These are phyloP conservation scores for Aradophagus sp. DNA, from an alignment of 1,140 invertebrate genomes.

Conservation along the genomic window DNA sequence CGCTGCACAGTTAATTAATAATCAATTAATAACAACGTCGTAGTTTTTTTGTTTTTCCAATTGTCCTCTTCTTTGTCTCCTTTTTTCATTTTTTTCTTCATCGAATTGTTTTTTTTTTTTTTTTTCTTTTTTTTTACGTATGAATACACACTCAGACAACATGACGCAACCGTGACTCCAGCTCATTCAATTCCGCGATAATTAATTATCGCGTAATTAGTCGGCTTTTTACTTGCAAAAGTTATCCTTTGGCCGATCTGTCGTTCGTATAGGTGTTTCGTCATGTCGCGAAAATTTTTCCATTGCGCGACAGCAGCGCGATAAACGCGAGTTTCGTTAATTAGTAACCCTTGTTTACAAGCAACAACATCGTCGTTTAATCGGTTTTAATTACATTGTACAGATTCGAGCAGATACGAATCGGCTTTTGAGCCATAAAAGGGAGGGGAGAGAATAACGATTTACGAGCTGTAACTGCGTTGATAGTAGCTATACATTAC, in stretches of 20 bases:
- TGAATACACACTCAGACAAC: too few relatives aligned
- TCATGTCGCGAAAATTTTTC: constrained; percentile 10
- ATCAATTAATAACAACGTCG: too few relatives aligned
- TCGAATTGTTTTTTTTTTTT: constrained; percentile 15
- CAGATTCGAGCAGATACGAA: constrained; percentile 26
- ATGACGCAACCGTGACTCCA: constrained; percentile 40
- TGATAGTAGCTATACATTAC: constrained; percentile 42
- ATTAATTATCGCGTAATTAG: constrained; percentile 53
- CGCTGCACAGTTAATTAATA: constrained; percentile 51
- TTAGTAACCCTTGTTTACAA: constrained; percentile 26
- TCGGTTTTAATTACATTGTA: constrained; percentile 29
- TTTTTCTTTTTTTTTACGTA: too few relatives aligned
- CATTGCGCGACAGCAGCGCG: constrained; percentile 2
- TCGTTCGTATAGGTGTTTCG: constrained; percentile 8
- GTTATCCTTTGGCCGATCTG: constrained; percentile 1
- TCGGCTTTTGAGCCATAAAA: constrained; percentile 2
- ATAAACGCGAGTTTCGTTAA: constrained; percentile 21
- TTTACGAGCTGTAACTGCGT: constrained; percentile 43
- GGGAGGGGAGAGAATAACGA: constrained; percentile 15
- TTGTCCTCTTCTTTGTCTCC: too few relatives aligned
- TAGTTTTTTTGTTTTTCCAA: too few relatives aligned
- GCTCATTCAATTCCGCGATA: constrained; percentile 39
- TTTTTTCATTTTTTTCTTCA: too few relatives aligned
- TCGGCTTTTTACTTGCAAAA: constrained; percentile 29
- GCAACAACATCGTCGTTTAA: constrained; percentile 10